A percentile compares a stretch with the other conserved stretches of the same genome.
phyloP scores from a whole-genome alignment of 2,113 vertebrate species.

The Catagonus wagneri region DNA sequence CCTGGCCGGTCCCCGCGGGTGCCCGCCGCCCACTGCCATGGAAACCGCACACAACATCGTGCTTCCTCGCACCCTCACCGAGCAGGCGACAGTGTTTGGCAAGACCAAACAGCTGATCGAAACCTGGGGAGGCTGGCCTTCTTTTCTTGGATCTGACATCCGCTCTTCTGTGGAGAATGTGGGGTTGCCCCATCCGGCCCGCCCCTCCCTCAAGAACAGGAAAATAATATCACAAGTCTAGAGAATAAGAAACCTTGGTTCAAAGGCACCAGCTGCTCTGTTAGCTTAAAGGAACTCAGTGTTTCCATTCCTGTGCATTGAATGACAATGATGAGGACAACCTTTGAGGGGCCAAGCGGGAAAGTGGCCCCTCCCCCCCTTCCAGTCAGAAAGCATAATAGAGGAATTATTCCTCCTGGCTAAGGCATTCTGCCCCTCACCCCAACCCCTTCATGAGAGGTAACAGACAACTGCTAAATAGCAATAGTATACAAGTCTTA shows the following conservation, averaged over 20 bases:
- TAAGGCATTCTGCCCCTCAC: background rate
- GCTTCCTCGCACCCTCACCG: background rate
- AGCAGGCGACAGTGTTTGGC: background rate
- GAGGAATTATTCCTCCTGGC: background rate
- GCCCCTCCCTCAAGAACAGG: background rate
- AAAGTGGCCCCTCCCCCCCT: background rate
- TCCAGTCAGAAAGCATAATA: background rate
- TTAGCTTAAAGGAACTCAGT: background rate
- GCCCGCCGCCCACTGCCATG: constrained; percentile 26
- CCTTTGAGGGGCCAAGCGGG: background rate
- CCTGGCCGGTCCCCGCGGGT: background rate
- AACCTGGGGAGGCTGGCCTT: background rate
- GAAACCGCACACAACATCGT: constrained; percentile 33
- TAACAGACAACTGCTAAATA: background rate
- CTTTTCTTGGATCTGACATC: background rate
- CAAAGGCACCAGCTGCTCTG: background rate
- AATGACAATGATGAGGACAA: background rate
- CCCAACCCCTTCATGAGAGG: fast-evolving
- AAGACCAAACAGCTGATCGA: background rate
- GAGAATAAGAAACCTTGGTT: background rate
- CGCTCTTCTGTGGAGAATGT: background rate
- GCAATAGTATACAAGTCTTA: background rate
- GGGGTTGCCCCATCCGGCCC: background rate
- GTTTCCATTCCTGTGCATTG: background rate
- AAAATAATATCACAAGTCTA: background rate